Evolutionary conservation across 2,797 vertebrate species (phyloP), one percentile per base, ranked within the genome.

Genomic region (Austrolebias charrua): DNA sequence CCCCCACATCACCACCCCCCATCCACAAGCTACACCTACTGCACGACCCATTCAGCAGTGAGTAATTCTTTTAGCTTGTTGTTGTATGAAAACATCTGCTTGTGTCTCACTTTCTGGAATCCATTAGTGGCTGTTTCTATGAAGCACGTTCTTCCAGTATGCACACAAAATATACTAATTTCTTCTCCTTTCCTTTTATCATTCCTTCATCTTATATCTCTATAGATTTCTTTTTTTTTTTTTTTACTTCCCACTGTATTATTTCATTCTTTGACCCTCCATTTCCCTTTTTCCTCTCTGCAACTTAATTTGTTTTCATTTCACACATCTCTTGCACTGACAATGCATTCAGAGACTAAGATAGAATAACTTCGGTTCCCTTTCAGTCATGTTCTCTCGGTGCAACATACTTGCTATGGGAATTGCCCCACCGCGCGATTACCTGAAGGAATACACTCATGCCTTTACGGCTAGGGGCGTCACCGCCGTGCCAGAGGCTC

Each of bases 31-130:
- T 94, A 94, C 64, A 78, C 93, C 87, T 94, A 93, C 91, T 94
- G 93, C 84, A 81, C 90, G n/a, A 88, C 91, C 64, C 92, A 94
- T 58, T 89, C 93, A 76, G 78, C 93, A 80, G 95, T 96, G 89
- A 96, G 95, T 95, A 78, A 75, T 51, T 43, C 55, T 51, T 56
- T 35, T 42, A 12, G 43, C 48, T 24, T 57, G 29, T 77, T 44
- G 57, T 54, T 60, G 20, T 54, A 49, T n/a, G 16, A 70, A 55
- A 6, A 44, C 50, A 38, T 62, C 20, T 51, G 29, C n/a, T 42
- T 48, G 55, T 76, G 5, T 49, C 49, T 61, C 54, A 40, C 56
- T 52, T 65, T 50, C 19, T 66, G 31, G 28, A 62, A 63, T 80
- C 61, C 47, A 67, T 70, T 78, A 70, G 70, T 68, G 56, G 56